Base-by-base conservation (phyloP, 2,888 invertebrate genomes). In the Heteromurus nitidus region DNA sequence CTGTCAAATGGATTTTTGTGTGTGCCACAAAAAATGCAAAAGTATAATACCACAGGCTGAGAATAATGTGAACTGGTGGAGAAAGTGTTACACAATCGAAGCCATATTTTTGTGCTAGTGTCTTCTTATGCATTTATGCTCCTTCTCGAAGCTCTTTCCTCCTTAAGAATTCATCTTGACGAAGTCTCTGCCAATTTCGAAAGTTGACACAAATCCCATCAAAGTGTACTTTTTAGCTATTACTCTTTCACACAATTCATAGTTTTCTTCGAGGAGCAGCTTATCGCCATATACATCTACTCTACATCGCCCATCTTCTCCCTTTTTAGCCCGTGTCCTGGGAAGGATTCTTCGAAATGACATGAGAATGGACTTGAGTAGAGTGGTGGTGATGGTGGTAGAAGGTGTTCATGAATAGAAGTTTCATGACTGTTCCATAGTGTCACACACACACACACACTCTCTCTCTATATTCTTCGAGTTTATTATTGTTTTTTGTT, bases 401-500 rank as follows among this genome's bases (percentile, higher is more conserved):
- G 62, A 69, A 76, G 68, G 47, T 60, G 67, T 47, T 31, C n/a
- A n/a, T n/a, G 69, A 77, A 62, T 77, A 62, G 58, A 62, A 47
- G 70, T 70, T 62, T 70, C 64, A 62, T 79, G 55, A 70, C 50
- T 70, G n/a, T 62, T 30, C 30, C 70, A 70, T 70, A 70, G 72
- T 58, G 50, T 70, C n/a, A n/a, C n/a, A n/a, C n/a, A n/a, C n/a
- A n/a, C n/a, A n/a, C n/a, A n/a, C n/a, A n/a, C n/a, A n/a, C n/a
- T n/a, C n/a, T n/a, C n/a, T n/a, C n/a, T n/a, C n/a, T n/a, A n/a
- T n/a, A n/a, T n/a, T n/a, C n/a, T 64, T 70, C 53, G 64, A 65
- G 70, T 70, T 69, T 79, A 64, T 64, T 70, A 70, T 58, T 60
- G 58, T 60, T 69, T 68, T 76, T 69, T n/a, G 58, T 76, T 77